A percentile compares a stretch with the other conserved stretches of the same genome.
phyloP scores from a whole-genome alignment of 2,113 vertebrate species.

The Cervus canadensis region DNA sequence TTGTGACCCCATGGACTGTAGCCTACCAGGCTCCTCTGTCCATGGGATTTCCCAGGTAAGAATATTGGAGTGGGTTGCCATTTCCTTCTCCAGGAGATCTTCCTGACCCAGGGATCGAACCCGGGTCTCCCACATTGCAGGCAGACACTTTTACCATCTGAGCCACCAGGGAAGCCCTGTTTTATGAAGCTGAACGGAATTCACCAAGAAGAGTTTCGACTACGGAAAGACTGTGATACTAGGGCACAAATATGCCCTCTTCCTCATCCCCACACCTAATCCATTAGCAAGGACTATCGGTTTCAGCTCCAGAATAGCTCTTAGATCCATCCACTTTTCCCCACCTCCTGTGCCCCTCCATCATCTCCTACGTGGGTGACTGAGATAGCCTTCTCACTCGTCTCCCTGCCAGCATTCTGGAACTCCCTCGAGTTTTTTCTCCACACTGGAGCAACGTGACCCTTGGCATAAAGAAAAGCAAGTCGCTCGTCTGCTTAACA shows the following conservation, averaged over 20 bases:
- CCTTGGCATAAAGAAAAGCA: neutral
- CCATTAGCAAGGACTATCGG: neutral
- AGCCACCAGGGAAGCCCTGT: neutral
- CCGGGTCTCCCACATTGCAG: neutral
- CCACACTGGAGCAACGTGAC: neutral
- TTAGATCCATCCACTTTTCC: neutral
- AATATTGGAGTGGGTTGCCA: neutral
- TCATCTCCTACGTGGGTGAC: neutral
- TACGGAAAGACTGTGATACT: neutral
- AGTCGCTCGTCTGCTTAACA: neutral
- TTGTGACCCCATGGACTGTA: neutral
- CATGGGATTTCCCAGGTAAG: neutral
- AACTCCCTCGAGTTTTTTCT: neutral
- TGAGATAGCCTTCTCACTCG: neutral
- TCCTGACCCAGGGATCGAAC: neutral
- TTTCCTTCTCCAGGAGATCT: neutral
- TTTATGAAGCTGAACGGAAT: neutral
- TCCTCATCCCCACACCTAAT: neutral
- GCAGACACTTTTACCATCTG: neutral
- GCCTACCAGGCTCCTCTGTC: neutral
- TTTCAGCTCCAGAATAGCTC: neutral
- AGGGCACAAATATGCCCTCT: neutral
- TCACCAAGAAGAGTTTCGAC: neutral
- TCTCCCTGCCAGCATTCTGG: neutral
- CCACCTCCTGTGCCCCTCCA: neutral